Conservation (phyloP, 37 sponge, comb jelly and placozoan genomes). For the Ianthella basta region DNA sequence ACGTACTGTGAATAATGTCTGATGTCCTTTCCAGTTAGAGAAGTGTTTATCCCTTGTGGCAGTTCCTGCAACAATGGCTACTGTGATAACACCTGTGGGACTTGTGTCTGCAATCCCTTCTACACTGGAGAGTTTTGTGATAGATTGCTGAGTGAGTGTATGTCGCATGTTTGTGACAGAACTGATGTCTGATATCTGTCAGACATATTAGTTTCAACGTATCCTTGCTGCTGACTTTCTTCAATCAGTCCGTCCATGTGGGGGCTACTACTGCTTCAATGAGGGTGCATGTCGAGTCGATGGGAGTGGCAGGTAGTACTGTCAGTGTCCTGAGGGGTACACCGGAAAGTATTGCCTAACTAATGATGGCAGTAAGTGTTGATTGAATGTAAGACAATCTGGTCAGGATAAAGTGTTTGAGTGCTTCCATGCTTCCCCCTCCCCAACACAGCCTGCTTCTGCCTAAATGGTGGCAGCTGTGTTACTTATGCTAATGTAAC, state of each 20-base stretch:
- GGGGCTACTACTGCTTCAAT: conserved; percentile 22
- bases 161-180: neutral
- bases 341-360: neutral
- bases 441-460: too few species aligned
- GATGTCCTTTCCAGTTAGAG: neutral
- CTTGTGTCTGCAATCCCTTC: conserved; percentile 16
- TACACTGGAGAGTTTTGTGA: conserved; percentile 8
- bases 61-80: neutral
- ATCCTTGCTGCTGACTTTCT: too few species aligned
- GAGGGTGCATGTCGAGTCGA: neutral
- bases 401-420: too few species aligned
- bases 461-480: too few species aligned
- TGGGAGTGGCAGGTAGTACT: neutral
- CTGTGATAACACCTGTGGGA: neutral
- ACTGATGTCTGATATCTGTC: too few species aligned
- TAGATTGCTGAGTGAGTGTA: neutral
- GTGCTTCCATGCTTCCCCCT: neutral
- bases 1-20: too few species aligned
- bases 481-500: too few species aligned
- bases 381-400: too few species aligned
- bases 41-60: too few species aligned
- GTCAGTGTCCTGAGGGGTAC: neutral
- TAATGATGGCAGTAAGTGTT: too few species aligned
- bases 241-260: neutral
- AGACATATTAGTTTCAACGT: too few species aligned